phyloP scores from a whole-genome alignment of 2,888 invertebrate species.

The Molorchus minor region DNA sequence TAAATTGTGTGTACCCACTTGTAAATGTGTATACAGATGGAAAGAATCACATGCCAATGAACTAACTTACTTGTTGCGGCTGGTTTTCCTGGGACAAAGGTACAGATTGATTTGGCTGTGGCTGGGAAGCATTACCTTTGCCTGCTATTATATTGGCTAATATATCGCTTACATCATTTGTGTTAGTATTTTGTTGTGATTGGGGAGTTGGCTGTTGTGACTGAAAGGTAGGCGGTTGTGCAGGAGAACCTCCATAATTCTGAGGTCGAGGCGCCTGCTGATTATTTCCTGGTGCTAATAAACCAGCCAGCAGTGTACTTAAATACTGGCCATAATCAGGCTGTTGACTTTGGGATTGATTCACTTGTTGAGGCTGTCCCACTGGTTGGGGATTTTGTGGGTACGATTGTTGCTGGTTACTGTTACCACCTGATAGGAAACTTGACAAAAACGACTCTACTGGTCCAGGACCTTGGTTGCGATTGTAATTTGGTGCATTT shows the following conservation, averaged over 20 bases:
- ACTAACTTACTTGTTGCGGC: conserved; percentile 5
- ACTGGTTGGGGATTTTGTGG: conserved; percentile 15
- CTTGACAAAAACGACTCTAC: conserved; percentile 37
- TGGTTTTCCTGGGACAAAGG: not conserved
- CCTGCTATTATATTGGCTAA: conserved; percentile 6
- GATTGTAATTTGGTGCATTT: conserved; percentile 21
- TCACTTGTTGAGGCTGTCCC: not conserved
- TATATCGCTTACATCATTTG: conserved; percentile 2
- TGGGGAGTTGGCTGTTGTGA: not conserved
- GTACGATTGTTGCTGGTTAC: conserved; percentile 23
- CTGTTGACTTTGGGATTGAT: conserved; percentile 17
- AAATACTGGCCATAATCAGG: conserved; percentile 27
- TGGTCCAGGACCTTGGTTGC: conserved; percentile 26
- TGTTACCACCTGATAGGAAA: conserved; percentile 33
- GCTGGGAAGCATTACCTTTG: not conserved
- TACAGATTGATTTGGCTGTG: not conserved
- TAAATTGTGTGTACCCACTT: too few species aligned
- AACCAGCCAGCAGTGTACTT: conserved; percentile 22
- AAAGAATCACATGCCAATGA: not conserved
- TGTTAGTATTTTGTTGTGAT: not conserved
- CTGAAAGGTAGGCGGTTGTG: not conserved
- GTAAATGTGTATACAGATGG: too few species aligned
- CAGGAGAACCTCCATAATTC: not conserved
- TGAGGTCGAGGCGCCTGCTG: not conserved
- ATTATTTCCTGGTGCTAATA: conserved; percentile 12